Conservation (phyloP, 2,113 vertebrate species). For the Microtus richardsoni region DNA sequence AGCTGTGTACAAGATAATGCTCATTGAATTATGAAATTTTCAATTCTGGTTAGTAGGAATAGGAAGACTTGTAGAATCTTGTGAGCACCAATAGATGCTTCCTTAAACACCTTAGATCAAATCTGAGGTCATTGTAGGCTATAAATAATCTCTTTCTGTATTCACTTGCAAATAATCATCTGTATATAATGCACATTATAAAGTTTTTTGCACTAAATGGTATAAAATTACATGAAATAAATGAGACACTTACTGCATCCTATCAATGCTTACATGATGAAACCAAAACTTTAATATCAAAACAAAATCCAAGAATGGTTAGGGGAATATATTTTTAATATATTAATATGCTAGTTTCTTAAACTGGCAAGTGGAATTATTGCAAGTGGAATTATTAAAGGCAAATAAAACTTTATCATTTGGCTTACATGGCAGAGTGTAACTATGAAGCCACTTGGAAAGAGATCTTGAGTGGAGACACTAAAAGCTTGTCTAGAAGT, state of each 20-base stretch:
- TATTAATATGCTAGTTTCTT: conserved; percentile 13
- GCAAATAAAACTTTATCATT: conserved; percentile 31
- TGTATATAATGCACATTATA: not conserved
- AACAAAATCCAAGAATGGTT: conserved; percentile 6
- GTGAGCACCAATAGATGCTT: not conserved
- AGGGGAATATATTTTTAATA: not conserved
- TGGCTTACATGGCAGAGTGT: conserved; percentile 7
- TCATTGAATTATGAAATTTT: not conserved
- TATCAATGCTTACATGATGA: conserved; percentile 2
- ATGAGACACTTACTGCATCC: not conserved
- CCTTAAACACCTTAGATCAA: not conserved
- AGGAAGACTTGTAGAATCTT: too few species aligned
- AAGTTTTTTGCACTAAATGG: not conserved
- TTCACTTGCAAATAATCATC: not conserved
- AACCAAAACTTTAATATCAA: conserved; percentile 36
- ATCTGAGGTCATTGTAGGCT: not conserved
- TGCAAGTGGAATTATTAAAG: conserved; percentile 6
- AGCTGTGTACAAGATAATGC: not conserved
- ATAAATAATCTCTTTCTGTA: not conserved
- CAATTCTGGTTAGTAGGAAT: not conserved
- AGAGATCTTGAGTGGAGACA: conserved; percentile 11
- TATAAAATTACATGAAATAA: conserved; percentile 26
- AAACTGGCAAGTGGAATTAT: not conserved
- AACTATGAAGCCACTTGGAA: conserved; percentile 36
- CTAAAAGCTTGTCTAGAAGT: conserved; percentile 58